These are phyloP conservation scores for Dreissena rostriformis DNA, from an alignment of 1,140 invertebrate genomes.

Conservation along the genomic window DNA sequence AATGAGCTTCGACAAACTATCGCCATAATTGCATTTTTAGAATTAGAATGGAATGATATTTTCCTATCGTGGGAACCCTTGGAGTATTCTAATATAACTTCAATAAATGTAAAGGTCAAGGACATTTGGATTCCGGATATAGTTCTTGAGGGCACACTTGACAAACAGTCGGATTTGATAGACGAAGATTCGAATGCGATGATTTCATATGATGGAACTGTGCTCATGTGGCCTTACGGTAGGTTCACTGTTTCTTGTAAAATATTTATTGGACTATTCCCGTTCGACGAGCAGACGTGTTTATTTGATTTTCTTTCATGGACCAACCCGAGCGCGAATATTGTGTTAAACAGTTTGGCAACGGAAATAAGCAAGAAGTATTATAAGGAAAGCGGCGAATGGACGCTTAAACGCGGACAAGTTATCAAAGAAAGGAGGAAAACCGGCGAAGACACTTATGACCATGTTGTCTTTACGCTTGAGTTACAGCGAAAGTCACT, in stretches of 20 bases:
- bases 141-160: slow-evolving; percentile 12
- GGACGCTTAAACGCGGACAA: slow-evolving; percentile 1
- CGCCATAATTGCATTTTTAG: slow-evolving; percentile 21
- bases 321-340: slow-evolving; percentile 86
- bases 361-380: neutral
- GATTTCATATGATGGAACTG: slow-evolving; percentile 10
- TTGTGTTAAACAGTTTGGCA: slow-evolving; percentile 8
- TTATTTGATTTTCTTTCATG: slow-evolving; percentile 98
- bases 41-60: slow-evolving; percentile 28
- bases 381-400: slow-evolving; percentile 44
- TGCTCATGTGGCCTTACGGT: slow-evolving; percentile 38
- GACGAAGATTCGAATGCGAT: slow-evolving; percentile 3
- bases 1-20: slow-evolving; percentile 28
- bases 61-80: slow-evolving; percentile 19
- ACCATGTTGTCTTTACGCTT: slow-evolving; percentile 40
- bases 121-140: slow-evolving; percentile 42
- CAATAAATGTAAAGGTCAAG: slow-evolving; percentile 16
- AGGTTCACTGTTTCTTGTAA: slow-evolving; percentile 82
- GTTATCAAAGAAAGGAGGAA: neutral
- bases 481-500: slow-evolving; percentile 17
- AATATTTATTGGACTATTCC: slow-evolving; percentile 85
- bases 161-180: slow-evolving; percentile 33
- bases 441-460: slow-evolving; percentile 11
- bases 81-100: neutral
- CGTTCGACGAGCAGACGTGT: slow-evolving; percentile 96